A percentile compares a stretch with the other conserved stretches of the same genome.
These are phyloP conservation scores for Agelas oroides DNA, from an alignment of 37 sponge, comb jelly and placozoan genomes.

Conservation along the genomic window DNA sequence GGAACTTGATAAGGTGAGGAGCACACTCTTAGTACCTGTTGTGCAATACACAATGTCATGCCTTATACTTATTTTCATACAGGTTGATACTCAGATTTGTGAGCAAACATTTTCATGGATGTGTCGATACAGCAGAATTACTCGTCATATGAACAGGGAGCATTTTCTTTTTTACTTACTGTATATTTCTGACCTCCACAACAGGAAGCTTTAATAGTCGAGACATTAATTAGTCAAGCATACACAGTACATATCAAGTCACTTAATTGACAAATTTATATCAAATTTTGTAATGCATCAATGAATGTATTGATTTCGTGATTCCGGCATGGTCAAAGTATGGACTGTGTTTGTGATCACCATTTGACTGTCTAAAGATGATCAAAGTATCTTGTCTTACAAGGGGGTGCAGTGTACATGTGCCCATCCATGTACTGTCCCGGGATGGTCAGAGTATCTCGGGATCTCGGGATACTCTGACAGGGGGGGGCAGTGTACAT, in stretches of 20 bases:
- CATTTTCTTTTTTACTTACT: conserved; percentile 45
- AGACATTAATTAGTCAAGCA: too few species aligned
- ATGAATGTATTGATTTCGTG: too few species aligned
- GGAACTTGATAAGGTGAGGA: conserved; percentile 9
- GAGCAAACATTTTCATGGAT: conserved; percentile 54
- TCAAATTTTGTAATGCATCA: too few species aligned
- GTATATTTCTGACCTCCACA: conserved; percentile 43
- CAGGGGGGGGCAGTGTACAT: too few species aligned
- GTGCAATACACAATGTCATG: not conserved
- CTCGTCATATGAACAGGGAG: conserved; percentile 31
- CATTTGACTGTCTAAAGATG: not conserved
- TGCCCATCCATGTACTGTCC: too few species aligned
- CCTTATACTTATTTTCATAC: not conserved
- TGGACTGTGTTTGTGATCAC: not conserved
- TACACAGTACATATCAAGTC: too few species aligned
- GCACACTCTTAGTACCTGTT: too few species aligned
- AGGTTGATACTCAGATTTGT: conserved; percentile 48
- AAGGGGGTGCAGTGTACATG: too few species aligned
- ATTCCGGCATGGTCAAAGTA: too few species aligned
- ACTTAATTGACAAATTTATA: not conserved
- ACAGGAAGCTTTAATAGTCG: not conserved
- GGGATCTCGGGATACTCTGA: too few species aligned
- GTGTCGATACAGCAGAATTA: conserved; percentile 42
- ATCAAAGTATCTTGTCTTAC: too few species aligned
- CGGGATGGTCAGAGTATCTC: too few species aligned